Evolutionary conservation across 2,113 vertebrate genomes (phyloP).

Genomic region (Corythornis vintsioides): DNA sequence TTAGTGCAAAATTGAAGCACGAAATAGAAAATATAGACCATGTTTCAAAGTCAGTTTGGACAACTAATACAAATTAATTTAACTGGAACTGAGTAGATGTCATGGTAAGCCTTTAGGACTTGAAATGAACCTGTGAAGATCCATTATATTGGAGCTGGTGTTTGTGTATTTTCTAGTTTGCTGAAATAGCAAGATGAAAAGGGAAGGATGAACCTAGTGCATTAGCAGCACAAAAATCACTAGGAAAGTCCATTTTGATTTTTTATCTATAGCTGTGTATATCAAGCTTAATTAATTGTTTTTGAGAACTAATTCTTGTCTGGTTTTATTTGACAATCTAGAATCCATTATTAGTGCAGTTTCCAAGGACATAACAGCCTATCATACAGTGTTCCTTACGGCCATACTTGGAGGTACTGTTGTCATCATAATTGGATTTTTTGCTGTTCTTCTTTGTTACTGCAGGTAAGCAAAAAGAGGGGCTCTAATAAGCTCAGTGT

Average conservation of each 20-base stretch:
- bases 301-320: not conserved
- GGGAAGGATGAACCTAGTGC: not conserved
- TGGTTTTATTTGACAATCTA: constrained; percentile 62
- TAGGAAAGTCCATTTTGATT: not conserved
- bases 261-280: not conserved
- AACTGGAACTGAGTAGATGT: not conserved
- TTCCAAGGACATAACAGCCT: constrained; percentile 84
- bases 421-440: constrained; percentile 85
- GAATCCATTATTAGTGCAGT: constrained; percentile 79
- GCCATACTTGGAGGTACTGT: constrained; percentile 90
- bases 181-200: not conserved
- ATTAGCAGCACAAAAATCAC: not conserved
- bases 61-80: not conserved
- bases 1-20: not conserved
- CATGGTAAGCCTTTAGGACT: not conserved
- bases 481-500: not conserved
- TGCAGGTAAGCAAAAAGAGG: constrained; percentile 84
- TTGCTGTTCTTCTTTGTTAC: constrained; percentile 89
- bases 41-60: not conserved
- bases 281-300: not conserved
- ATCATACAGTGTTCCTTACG: constrained; percentile 89
- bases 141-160: not conserved
- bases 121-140: not conserved
- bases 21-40: not conserved
- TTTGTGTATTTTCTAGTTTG: not conserved